Percentiles rank a stretch among this genome's conserved stretches.
Conservation (phyloP, 2,797 vertebrate species). For the Spheniscus humboldti region DNA sequence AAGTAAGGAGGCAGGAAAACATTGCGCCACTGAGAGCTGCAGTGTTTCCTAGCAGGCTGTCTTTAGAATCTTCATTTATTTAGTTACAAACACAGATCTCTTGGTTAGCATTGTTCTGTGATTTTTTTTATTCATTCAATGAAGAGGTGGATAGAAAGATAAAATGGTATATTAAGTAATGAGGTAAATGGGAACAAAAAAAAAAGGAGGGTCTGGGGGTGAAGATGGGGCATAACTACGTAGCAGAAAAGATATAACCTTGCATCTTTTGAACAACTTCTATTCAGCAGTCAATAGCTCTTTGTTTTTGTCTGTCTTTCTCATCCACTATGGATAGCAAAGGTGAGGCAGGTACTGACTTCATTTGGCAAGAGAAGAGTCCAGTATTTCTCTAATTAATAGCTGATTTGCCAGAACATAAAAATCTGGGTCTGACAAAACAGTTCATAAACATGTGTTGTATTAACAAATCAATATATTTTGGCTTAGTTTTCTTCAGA, state of each 20-base stretch:
- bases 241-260: background rate
- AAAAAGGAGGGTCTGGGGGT: background rate
- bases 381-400: background rate
- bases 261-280: background rate
- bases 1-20: slow-evolving; percentile 68
- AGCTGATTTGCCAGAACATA: background rate
- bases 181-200: slow-evolving; percentile 14
- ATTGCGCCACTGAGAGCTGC: slow-evolving; percentile 48
- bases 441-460: background rate
- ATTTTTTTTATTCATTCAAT: background rate
- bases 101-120: background rate
- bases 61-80: slow-evolving; percentile 2
- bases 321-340: background rate
- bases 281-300: background rate
- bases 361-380: background rate
- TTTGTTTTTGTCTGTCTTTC: background rate
- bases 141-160: slow-evolving; percentile 23
- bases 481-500: background rate
- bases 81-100: background rate
- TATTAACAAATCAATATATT: background rate
- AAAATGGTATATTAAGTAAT: slow-evolving; percentile 36
- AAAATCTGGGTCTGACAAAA: background rate
- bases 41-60: slow-evolving; percentile 44
- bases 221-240: background rate
- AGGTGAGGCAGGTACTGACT: background rate